Evolutionary conservation across 2,797 vertebrate species (phyloP), one percentile per base, ranked within the genome.

Genomic region (Dendrocincla tyrannina): DNA sequence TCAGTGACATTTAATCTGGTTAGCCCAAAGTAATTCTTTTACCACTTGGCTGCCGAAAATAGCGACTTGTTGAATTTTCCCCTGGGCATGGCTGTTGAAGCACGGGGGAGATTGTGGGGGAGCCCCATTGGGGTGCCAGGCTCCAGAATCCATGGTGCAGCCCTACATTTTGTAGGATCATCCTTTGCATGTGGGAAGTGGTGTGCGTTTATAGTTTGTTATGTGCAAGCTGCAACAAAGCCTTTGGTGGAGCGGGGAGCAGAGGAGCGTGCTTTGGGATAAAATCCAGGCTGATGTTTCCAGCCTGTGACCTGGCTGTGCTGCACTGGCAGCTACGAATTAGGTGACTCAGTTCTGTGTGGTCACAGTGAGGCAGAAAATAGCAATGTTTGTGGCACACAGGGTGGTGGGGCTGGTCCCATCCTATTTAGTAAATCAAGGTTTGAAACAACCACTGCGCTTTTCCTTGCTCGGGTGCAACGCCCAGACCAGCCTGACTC

Each of bases 361-460:
- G 5, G 67, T 79, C 80, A 52, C 62, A 64, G 50, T n/a, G 50
- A 78, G 75, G 42, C 85, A 88, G 92, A 86, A 93, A 94, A 93
- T 47, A 90, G 80, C n/a, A 55, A 17, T 23, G 59, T 42, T 78
- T 50, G 69, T 64, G 81, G 76, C 39, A 53, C 3, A 1, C 16
- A 15, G 32, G 24, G 39, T 59, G 44, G 42, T 37, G 59, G 53
- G 88, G 47, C 77, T 12, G 17, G 15, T 39, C 60, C 24, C 70
- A 10, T 47, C 28, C 55, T 76, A 10, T 9, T 68, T 33, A 69
- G 58, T 39, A 75, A 68, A 81, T 75, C 91, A 42, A 19, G 28
- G 15, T 85, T 91, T 88, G 66, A 73, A 86, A 22, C 4, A 63
- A 63, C 79, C 42, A 3, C 56, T 56, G 59, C 25, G 5, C 74